Base-by-base conservation (phyloP, 2,888 invertebrate genomes). In the Heteropelma amictum region DNA sequence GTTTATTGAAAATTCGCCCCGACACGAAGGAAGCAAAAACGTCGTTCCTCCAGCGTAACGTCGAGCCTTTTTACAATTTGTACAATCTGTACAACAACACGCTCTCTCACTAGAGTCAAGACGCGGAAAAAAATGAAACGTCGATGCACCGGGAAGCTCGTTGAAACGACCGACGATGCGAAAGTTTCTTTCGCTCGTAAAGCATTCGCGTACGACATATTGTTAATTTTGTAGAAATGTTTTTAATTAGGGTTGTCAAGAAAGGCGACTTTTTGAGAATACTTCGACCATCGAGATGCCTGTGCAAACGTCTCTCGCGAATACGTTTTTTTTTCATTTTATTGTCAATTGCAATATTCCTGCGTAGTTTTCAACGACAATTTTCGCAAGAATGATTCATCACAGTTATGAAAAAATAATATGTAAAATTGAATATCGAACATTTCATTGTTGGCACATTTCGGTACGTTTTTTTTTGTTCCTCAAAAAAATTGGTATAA, bases 1-100 rank as follows among this genome's bases (percentile, higher is more conserved):
- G 96, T 67, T 91, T 96, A n/a, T 82, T 96, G 58, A 92, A 95
- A 56, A 90, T 94, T 81, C 80, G 81, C 1, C 79, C 83, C 0
- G 80, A 81, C 1, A 61, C 45, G 23, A 63, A 67, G 23, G 68
- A 12, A 21, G 17, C 68, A n/a, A 61, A 65, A 53, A 40, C 77
- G 5, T 10, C 74, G 17, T 19, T 53, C 26, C 53, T 56, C 6
- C 56, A 61, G 63, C 72, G 54, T 56, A 65, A 63, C 17, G 26
- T 71, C 1, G 40, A 71, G 33, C 71, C 72, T 14, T 56, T 71
- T 26, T 63, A 45, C 26, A 70, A 77, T n/a, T n/a, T n/a, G 2
- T 56, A 72, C 40, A 47, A 81, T 53, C 80, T 77, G 26, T 84
- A 83, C 30, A 85, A 86, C 68, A 82, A 83, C 45, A 84, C 84